phyloP scores from a whole-genome alignment of 2,797 vertebrate species.

The Aphelocoma californica region DNA sequence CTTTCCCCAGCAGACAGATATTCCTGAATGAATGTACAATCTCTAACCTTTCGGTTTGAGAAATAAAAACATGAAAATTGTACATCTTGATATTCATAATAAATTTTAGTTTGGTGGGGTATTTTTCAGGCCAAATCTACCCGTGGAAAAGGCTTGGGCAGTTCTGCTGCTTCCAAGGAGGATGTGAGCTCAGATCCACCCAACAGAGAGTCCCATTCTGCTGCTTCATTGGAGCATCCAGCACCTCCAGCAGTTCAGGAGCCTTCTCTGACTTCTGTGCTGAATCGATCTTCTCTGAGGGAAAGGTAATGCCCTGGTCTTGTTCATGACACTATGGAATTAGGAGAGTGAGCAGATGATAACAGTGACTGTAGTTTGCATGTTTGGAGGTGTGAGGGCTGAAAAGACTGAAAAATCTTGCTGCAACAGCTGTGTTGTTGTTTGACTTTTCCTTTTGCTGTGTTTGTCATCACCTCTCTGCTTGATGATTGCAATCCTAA shows the following conservation, averaged over 20 bases:
- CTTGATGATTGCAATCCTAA: background rate
- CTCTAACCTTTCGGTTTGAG: background rate
- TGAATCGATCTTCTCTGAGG: slow-evolving; percentile 81
- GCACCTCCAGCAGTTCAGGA: slow-evolving; percentile 61
- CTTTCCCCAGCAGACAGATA: background rate
- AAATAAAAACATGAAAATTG: background rate
- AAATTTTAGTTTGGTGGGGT: background rate
- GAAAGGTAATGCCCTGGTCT: slow-evolving; percentile 81
- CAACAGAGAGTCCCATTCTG: slow-evolving; percentile 22
- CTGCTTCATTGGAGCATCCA: slow-evolving; percentile 53
- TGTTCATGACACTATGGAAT: background rate
- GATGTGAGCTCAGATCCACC: slow-evolving; percentile 22
- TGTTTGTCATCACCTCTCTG: background rate
- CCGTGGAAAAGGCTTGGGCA: slow-evolving; percentile 55
- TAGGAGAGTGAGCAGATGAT: background rate
- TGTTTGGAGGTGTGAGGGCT: background rate
- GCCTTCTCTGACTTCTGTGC: slow-evolving; percentile 73
- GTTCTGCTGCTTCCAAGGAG: slow-evolving; percentile 61
- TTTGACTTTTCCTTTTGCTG: background rate
- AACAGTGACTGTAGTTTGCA: background rate
- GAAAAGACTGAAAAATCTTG: background rate
- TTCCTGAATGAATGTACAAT: background rate
- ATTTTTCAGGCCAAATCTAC: slow-evolving; percentile 68
- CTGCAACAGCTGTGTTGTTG: background rate
- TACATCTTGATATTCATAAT: background rate